A percentile compares a stretch with the other conserved stretches of the same genome.
Evolutionary conservation across 2,888 invertebrate species (phyloP).

Genomic region (Calameuta pallipes): DNA sequence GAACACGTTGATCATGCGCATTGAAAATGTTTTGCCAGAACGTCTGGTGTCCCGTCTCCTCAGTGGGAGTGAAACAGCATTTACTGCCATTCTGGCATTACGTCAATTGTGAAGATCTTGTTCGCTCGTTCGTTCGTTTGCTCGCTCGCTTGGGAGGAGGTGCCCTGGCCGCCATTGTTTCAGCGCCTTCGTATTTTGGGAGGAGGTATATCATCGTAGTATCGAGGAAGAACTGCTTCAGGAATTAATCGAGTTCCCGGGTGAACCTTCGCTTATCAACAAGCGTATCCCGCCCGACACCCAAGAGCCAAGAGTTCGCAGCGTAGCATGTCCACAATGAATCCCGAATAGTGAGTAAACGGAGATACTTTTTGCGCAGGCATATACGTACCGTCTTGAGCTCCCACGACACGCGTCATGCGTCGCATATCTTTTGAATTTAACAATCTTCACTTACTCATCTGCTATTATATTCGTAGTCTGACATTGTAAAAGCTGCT

Average conservation of each 20-base stretch:
- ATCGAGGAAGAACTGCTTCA: background rate
- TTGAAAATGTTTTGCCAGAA: slow-evolving; percentile 13
- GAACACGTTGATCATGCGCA: background rate
- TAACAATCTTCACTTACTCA: background rate
- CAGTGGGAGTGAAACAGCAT: slow-evolving; percentile 41
- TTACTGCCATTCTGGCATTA: slow-evolving; percentile 59
- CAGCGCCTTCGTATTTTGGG: slow-evolving; percentile 24
- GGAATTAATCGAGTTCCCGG: background rate
- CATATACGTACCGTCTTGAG: slow-evolving; percentile 31
- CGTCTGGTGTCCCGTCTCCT: slow-evolving; percentile 25
- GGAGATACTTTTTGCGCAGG: slow-evolving; percentile 20
- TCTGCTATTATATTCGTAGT: background rate
- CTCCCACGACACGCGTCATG: background rate
- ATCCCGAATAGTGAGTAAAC: slow-evolving; percentile 68
- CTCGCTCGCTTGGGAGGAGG: slow-evolving; percentile 55
- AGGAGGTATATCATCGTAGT: slow-evolving; percentile 1
- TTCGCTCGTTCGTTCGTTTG: slow-evolving; percentile 42
- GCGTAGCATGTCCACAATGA: slow-evolving; percentile 67
- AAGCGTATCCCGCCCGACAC: slow-evolving; percentile 5
- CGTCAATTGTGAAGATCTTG: slow-evolving; percentile 58
- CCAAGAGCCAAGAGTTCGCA: slow-evolving; percentile 30
- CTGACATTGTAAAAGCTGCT: background rate
- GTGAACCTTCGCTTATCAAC: background rate
- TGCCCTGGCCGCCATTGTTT: slow-evolving; percentile 61
- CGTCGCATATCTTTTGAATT: background rate